A percentile compares a stretch with the other conserved stretches of the same genome.
Evolutionary conservation across 2,797 vertebrate genomes (phyloP).

Genomic region (Gymnopithys bicolor): DNA sequence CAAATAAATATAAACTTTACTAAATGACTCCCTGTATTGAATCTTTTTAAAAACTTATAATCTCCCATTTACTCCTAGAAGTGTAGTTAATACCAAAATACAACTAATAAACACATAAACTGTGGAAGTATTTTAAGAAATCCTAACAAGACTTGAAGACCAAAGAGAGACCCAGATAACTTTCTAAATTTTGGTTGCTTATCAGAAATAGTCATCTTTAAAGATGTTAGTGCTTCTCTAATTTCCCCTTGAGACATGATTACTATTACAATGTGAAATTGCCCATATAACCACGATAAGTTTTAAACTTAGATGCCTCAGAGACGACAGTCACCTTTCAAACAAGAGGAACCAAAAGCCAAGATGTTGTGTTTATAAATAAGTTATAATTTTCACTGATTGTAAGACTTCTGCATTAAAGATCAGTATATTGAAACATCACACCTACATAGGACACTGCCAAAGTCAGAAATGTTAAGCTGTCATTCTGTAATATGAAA

Average conservation of each 20-base stretch:
- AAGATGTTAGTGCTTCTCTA: not conserved
- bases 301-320: not conserved
- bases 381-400: not conserved
- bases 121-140: not conserved
- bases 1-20: not conserved
- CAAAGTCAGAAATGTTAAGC: not conserved
- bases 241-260: not conserved
- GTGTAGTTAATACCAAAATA: not conserved
- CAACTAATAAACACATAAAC: not conserved
- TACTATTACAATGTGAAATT: not conserved
- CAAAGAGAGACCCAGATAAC: not conserved
- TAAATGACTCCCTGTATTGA: fast-evolving
- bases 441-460: not conserved
- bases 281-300: not conserved
- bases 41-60: not conserved
- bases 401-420: not conserved
- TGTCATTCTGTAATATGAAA: not conserved
- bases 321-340: not conserved
- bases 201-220: not conserved
- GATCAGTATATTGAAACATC: not conserved
- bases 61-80: not conserved
- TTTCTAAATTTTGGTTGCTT: not conserved
- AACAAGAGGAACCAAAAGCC: not conserved
- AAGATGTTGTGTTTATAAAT: not conserved
- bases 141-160: not conserved